Base-by-base conservation (phyloP, 1,140 invertebrate species). In the Ceratitis capitata region DNA sequence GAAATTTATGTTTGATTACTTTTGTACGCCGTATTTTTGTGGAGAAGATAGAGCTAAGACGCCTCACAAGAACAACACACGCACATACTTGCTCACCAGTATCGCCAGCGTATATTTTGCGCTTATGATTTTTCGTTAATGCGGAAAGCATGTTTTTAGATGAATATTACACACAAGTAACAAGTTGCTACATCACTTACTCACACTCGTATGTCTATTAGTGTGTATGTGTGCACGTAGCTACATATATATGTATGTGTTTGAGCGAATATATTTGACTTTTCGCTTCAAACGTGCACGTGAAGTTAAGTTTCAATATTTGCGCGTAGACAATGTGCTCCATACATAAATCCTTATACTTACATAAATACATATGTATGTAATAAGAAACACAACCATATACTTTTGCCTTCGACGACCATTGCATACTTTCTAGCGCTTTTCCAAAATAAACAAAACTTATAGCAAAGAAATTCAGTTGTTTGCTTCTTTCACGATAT, bases 1-100 rank as follows among this genome's bases (percentile, higher is more conserved):
- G n/a, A 78, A 78, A 78, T 78, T 78, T 78, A 78, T 78, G 69
- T 78, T 78, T 78, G 69, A 78, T 78, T 78, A 78, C 69, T 78
- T 78, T 78, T 78, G 42, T 23, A 45, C 23, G 69, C 69, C 45
- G 69, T 39, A 78, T 78, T 78, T 78, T 78, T 45, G 45, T 78
- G 69, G 69, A 78, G 39, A 26, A 45, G 69, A 78, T 78, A 78
- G n/a, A n/a, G 69, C 69, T 78, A 16, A 26, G 39, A 23, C 23
- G 32, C n/a, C 69, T 78, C 14, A 78, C n/a, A 39, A 69, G 2
- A n/a, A 19, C 3, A 3, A 69, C 32, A 19, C 12, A 39, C 35
- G 39, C 19, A 23, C 35, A n/a, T 42, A 35, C 32, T 19, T 56
- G 12, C 32, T n/a, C 5, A 19, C 64, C 29, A 32, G 35, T 9